Evolutionary conservation across 2,888 invertebrate species (phyloP), one percentile per base, ranked within the genome.

Genomic region (Eupelmus urozonus): DNA sequence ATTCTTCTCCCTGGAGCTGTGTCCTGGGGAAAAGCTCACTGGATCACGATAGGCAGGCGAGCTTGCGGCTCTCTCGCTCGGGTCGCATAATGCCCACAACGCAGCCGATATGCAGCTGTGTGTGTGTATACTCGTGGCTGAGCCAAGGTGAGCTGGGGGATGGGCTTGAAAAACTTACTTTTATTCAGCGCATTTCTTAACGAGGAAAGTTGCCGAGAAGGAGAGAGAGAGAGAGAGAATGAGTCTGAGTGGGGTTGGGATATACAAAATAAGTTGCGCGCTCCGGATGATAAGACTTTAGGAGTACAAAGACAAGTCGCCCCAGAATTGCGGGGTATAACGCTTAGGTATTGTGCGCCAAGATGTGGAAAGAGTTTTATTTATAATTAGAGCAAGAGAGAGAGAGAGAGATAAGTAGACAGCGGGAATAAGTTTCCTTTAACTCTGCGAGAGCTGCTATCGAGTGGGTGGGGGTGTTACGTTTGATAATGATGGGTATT

Each of bases 181-280:
- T 82, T 79, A 83, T 83, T 82, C 80, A 80, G 76, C 78, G 80
- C 78, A 86, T 85, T 85, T 85, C 85, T 86, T 87, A 87, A 87
- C 86, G 85, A 87, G 86, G 84, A 87, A 87, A 87, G 85, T 87
- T 87, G 83, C 82, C 82, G 29, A 81, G 75, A 78, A 75, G 59
- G 82, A 74, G 77, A 80, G 9, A 16, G 40, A 62, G 34, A 62
- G 40, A 80, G 45, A 80, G 79, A 79, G 78, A 82, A 81, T 82
- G 80, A 80, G 79, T 82, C 81, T 81, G 76, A 80, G 76, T 55
- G 2, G 55, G 55, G 45, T 63, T 13, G 2, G 62, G 29, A 76
- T 70, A 63, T 29, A 76, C 69, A 76, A 76, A 76, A 76, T 76
- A 76, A 76, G 63, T 63, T 76, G 27, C 25, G 27, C 25, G 34